phyloP scores from a whole-genome alignment of 2,888 invertebrate genomes.

The Apantesis nais region DNA sequence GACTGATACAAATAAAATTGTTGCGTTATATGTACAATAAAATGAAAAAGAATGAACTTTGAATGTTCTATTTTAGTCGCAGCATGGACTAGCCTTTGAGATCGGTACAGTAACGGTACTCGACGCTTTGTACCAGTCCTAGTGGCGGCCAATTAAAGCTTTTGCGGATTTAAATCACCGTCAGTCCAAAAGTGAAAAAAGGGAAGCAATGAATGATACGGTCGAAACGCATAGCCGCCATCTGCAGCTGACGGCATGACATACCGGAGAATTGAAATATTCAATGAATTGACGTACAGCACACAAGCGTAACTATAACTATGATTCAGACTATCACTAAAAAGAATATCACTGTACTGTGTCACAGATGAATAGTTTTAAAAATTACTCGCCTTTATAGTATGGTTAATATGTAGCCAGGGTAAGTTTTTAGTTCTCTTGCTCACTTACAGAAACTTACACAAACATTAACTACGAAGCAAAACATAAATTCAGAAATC shows the following conservation, averaged over 20 bases:
- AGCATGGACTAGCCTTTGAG: constrained; percentile 64
- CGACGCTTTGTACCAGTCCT: constrained; percentile 62
- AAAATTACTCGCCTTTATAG: background rate
- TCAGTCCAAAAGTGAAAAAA: constrained; percentile 67
- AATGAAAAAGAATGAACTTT: constrained; percentile 48
- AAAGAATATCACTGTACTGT: background rate
- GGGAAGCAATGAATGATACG: constrained; percentile 59
- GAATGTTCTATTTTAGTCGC: constrained; percentile 61
- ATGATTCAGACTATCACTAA: background rate
- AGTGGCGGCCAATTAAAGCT: constrained; percentile 73
- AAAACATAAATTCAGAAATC: too few relatives aligned
- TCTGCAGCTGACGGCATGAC: constrained; percentile 31
- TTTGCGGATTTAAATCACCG: constrained; percentile 72
- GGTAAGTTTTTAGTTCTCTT: background rate
- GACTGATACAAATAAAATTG: constrained; percentile 34
- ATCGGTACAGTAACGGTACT: constrained; percentile 54
- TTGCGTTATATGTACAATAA: constrained; percentile 38
- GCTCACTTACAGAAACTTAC: too few relatives aligned
- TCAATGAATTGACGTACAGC: constrained; percentile 27
- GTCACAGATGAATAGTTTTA: background rate
- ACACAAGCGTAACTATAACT: background rate
- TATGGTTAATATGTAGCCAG: background rate
- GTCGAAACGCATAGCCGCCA: constrained; percentile 34
- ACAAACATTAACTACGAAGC: too few relatives aligned
- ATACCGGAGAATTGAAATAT: constrained; percentile 20